Conservation (phyloP, 2,797 vertebrate genomes). For the Lagodon rhomboides region DNA sequence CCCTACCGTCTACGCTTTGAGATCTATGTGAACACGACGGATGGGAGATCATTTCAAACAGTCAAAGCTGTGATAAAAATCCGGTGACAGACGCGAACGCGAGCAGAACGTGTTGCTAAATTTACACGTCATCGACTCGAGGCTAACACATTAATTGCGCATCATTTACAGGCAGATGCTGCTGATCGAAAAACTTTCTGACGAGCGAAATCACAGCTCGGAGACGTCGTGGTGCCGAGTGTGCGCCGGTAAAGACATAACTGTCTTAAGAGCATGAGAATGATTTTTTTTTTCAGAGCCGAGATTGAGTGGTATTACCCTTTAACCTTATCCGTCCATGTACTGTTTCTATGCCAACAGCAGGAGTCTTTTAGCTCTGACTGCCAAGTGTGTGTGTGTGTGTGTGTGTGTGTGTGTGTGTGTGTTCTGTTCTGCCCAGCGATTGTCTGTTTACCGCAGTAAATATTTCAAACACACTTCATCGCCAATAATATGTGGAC, state of each 20-base stretch:
- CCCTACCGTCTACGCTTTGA: not conserved
- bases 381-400: not conserved
- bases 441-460: slow-evolving; percentile 22
- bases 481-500: not conserved
- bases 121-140: not conserved
- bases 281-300: slow-evolving; percentile 38
- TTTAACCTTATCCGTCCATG: slow-evolving; percentile 58
- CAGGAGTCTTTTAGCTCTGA: slow-evolving; percentile 26
- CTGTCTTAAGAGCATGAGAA: slow-evolving; percentile 35
- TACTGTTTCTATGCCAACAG: slow-evolving; percentile 73
- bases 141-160: not conserved
- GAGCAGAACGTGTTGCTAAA: not conserved
- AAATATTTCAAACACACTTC: slow-evolving; percentile 1
- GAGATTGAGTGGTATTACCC: slow-evolving; percentile 66
- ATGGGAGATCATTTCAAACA: not conserved
- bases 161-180: not conserved
- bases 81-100: not conserved
- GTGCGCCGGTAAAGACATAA: slow-evolving; percentile 27
- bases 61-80: not conserved
- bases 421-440: not conserved
- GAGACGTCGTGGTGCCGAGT: too few relatives aligned
- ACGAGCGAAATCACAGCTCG: not conserved
- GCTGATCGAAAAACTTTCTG: not conserved
- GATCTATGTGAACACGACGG: not conserved
- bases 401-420: slow-evolving; percentile 30